Evolutionary conservation across 2,113 vertebrate genomes (phyloP).

Genomic region (Bos indicus): DNA sequence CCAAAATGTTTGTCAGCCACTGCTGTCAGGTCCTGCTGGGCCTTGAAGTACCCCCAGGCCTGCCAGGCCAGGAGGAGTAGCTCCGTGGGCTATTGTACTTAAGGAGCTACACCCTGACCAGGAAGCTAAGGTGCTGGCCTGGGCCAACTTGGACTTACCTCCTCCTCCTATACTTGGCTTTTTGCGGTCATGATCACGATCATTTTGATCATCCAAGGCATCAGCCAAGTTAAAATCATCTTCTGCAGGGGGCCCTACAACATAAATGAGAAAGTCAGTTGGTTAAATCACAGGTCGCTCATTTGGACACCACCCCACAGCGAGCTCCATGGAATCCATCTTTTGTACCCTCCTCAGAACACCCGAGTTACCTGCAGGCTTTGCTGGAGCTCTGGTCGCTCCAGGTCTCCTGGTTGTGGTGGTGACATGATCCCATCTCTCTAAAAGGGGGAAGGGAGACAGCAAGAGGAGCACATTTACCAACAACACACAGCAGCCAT

Average conservation of each 20-base stretch:
- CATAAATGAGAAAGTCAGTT: neutral
- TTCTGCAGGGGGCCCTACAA: neutral
- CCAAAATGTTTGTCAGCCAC: neutral
- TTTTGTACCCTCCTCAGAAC: neutral
- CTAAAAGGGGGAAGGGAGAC: neutral
- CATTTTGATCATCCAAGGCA: conserved; percentile 77
- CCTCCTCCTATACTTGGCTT: conserved; percentile 49
- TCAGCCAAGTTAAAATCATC: conserved; percentile 82
- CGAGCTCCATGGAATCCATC: accelerated
- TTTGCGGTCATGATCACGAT: conserved; percentile 53
- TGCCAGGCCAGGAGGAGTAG: neutral
- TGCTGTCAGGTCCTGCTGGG: neutral
- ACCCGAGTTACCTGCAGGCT: conserved; percentile 35
- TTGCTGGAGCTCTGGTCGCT: conserved; percentile 68
- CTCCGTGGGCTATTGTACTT: neutral
- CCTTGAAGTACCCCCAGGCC: neutral
- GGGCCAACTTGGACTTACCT: conserved; percentile 43
- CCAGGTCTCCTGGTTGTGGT: conserved; percentile 77
- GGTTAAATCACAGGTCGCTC: neutral
- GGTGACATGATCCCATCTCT: conserved; percentile 57
- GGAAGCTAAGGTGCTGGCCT: neutral
- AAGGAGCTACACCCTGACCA: neutral
- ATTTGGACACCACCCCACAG: neutral
- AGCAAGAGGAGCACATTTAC: neutral
- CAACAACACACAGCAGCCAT: neutral